A percentile compares a stretch with the other conserved stretches of the same genome.
Evolutionary conservation across 2,888 invertebrate genomes (phyloP).

Genomic region (Erebia palarica): DNA sequence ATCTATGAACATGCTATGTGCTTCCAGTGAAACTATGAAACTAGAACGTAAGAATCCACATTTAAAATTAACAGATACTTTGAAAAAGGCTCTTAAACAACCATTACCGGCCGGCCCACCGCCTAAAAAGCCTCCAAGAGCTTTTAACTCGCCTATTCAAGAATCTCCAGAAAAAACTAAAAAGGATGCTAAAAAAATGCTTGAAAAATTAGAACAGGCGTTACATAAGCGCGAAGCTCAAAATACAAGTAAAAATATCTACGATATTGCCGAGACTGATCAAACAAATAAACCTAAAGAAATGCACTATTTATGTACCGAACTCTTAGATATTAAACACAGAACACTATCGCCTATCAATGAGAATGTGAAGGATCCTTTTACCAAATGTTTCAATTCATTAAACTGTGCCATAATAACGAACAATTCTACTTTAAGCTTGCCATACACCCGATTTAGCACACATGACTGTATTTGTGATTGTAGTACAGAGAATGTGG

Average conservation of each 20-base stretch:
- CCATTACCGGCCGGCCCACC: constrained; percentile 87
- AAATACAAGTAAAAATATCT: constrained; percentile 52
- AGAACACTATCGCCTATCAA: constrained; percentile 55
- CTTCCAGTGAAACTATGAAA: constrained; percentile 71
- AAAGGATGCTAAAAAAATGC: constrained; percentile 84
- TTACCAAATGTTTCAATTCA: constrained; percentile 70
- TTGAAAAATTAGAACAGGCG: constrained; percentile 84
- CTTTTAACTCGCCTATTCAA: constrained; percentile 66
- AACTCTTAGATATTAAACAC: constrained; percentile 71
- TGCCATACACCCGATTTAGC: constrained; percentile 68
- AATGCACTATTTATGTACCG: constrained; percentile 77
- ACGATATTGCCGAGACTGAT: constrained; percentile 55
- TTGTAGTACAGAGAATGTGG: constrained; percentile 54
- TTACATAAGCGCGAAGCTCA: constrained; percentile 75
- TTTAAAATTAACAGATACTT: constrained; percentile 79
- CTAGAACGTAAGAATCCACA: constrained; percentile 74
- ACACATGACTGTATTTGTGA: constrained; percentile 54
- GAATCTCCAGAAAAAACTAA: constrained; percentile 55
- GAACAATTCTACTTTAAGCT: constrained; percentile 63
- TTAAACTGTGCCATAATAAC: constrained; percentile 67
- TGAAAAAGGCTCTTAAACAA: constrained; percentile 85
- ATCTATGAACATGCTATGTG: constrained; percentile 61
- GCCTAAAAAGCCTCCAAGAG: constrained; percentile 89
- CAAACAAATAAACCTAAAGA: constrained; percentile 67
- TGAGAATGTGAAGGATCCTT: constrained; percentile 54